Evolutionary conservation across 2,888 invertebrate species (phyloP), one percentile per base, ranked within the genome.

Genomic region (Dolichopus griseipennis): DNA sequence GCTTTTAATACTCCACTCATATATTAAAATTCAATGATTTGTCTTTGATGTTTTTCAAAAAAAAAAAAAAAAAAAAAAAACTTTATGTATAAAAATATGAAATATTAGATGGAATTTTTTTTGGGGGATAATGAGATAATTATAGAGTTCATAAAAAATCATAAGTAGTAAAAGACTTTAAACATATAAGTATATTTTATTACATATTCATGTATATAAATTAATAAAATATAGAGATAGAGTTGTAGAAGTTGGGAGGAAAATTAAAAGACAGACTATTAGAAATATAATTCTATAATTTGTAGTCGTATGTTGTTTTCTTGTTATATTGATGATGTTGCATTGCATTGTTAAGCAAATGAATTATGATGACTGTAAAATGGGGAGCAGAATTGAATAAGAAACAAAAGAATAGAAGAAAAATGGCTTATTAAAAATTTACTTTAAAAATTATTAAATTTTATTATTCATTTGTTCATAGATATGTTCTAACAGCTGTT

Each of bases 131-230:
- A 52, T 52, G 52, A 52, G 52, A 52, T 52, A 52, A 52, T 52
- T 52, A 52, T 52, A 52, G 52, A 52, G 52, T 52, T 52, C 52
- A 52, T 52, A 52, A 52, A 52, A 52, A 52, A 52, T 52, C 52
- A 18, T 52, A 52, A 52, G 52, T 12, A 27, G 27, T 27, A 27
- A 27, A 52, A 52, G 37, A 37, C 37, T 10, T 9, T 15, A 52
- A 41, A 52, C 18, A 52, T 18, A 52, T 27, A 27, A 27, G 27
- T 27, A 27, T 52, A 15, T 52, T 52, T 52, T 52, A 52, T 52
- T 52, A 52, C 52, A 52, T 6, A 52, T 52, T 8, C 12, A 37
- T 37, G 37, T 37, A 52, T 18, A 52, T 52, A 52, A 52, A 52
- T 52, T 52, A 52, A 52, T 52, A 18, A 52, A 12, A 12, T 9